Evolutionary conservation across 2,797 vertebrate genomes (phyloP).

Genomic region (Chaetophractus vellerosus): DNA sequence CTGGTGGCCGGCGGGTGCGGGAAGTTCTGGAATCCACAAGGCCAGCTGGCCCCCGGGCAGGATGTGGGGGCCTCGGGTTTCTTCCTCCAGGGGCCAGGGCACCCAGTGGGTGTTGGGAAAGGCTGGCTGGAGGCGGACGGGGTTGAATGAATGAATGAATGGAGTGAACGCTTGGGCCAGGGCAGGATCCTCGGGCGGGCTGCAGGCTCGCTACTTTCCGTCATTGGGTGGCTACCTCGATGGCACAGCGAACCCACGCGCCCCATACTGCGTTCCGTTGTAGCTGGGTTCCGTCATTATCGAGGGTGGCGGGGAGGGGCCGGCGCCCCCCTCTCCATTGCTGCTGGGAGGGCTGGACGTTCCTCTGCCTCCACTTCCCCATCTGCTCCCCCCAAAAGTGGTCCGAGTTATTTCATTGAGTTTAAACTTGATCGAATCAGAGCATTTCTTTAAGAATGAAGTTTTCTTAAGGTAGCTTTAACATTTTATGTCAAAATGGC

Average conservation of each 20-base stretch:
- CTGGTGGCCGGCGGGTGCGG: neutral
- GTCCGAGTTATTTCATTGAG: neutral
- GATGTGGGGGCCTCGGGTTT: conserved; percentile 53
- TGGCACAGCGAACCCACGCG: too few species aligned
- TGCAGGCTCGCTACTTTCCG: too few species aligned
- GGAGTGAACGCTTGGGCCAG: neutral
- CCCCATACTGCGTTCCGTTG: too few species aligned
- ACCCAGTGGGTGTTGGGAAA: neutral
- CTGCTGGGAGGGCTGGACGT: fast-evolving
- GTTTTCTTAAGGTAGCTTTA: neutral
- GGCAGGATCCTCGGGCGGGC: neutral
- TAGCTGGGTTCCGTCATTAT: too few species aligned
- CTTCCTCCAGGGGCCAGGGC: neutral
- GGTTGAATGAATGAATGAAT: too few species aligned
- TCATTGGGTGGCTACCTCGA: too few species aligned
- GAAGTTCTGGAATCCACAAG: conserved; percentile 77
- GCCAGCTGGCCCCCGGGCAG: conserved; percentile 70
- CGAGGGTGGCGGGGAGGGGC: neutral
- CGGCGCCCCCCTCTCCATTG: fast-evolving
- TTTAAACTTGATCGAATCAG: neutral
- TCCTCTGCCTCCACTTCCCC: neutral
- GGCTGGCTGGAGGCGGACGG: neutral
- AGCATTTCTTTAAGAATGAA: neutral
- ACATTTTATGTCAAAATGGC: neutral
- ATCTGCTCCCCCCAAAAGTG: neutral